Evolutionary conservation across 1,140 invertebrate species (phyloP).

Genomic region (Steinernema khuongi): DNA sequence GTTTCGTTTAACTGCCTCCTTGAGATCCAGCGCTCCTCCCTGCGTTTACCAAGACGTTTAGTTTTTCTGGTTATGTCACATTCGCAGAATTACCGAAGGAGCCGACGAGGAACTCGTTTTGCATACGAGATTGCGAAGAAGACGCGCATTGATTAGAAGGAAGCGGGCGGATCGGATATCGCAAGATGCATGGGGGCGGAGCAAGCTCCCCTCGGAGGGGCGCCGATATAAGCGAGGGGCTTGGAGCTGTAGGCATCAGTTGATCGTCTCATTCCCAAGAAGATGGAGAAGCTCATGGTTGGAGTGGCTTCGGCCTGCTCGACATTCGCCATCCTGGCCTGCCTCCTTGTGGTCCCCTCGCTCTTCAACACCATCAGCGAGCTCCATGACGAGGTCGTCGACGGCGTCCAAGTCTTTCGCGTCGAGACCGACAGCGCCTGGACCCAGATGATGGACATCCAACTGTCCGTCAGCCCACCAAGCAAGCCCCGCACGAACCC

Average conservation of each 20-base stretch:
- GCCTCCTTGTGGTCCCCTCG: constrained; percentile 29
- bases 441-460: constrained; percentile 44
- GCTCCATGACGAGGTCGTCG: constrained; percentile 37
- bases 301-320: constrained; percentile 8
- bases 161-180: constrained; percentile 12
- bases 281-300: not conserved
- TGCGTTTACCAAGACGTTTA: not conserved
- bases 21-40: not conserved
- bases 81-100: not conserved
- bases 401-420: constrained; percentile 38
- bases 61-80: not conserved
- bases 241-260: constrained; percentile 1
- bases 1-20: no score
- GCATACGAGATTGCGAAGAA: constrained; percentile 5
- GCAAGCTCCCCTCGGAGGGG: not conserved
- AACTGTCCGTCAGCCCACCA: constrained; percentile 37
- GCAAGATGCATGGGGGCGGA: not conserved
- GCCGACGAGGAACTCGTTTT: not conserved
- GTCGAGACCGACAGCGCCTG: constrained; percentile 41
- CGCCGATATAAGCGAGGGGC: not conserved
- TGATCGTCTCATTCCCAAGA: not conserved
- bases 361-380: constrained; percentile 38
- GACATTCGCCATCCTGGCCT: constrained; percentile 7
- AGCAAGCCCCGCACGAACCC: constrained; percentile 36
- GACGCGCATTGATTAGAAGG: not conserved